These are phyloP conservation scores for Sebastes schlegelii DNA, from an alignment of 2,113 vertebrate species.

Conservation along the genomic window DNA sequence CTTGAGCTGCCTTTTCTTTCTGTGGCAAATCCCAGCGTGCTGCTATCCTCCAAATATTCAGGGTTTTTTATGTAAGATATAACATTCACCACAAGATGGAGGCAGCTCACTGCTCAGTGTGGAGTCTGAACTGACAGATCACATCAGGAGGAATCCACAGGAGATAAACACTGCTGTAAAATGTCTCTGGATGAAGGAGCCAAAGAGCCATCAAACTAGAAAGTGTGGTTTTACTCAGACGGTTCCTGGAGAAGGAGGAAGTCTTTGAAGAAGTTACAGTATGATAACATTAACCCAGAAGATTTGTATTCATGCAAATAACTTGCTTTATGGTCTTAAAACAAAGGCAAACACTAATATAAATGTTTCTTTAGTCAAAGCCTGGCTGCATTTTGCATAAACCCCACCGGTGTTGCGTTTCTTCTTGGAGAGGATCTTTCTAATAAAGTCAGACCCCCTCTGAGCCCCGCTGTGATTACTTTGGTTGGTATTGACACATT, in stretches of 20 bases:
- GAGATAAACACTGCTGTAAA: not conserved
- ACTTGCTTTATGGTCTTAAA: not conserved
- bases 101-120: slow-evolving; percentile 28
- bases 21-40: accelerated
- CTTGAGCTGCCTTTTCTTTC: slow-evolving; percentile 14
- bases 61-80: not conserved
- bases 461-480: slow-evolving; percentile 52
- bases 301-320: not conserved
- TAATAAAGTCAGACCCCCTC: slow-evolving; percentile 49
- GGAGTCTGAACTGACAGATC: not conserved
- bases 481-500: slow-evolving; percentile 64
- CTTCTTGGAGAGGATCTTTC: slow-evolving; percentile 63
- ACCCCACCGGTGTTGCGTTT: slow-evolving; percentile 15
- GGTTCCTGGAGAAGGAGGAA: slow-evolving; percentile 9
- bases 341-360: not conserved
- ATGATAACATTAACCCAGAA: slow-evolving; percentile 12
- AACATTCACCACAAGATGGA: slow-evolving; percentile 57
- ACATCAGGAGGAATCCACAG: not conserved
- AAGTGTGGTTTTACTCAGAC: slow-evolving; percentile 25
- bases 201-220: slow-evolving; percentile 8
- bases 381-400: not conserved
- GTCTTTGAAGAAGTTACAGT: slow-evolving; percentile 35
- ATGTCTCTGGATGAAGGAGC: not conserved
- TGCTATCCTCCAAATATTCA: not conserved
- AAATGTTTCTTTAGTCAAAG: slow-evolving; percentile 6